Conservation (phyloP, 2,113 vertebrate genomes). For the Lepus europaeus region DNA sequence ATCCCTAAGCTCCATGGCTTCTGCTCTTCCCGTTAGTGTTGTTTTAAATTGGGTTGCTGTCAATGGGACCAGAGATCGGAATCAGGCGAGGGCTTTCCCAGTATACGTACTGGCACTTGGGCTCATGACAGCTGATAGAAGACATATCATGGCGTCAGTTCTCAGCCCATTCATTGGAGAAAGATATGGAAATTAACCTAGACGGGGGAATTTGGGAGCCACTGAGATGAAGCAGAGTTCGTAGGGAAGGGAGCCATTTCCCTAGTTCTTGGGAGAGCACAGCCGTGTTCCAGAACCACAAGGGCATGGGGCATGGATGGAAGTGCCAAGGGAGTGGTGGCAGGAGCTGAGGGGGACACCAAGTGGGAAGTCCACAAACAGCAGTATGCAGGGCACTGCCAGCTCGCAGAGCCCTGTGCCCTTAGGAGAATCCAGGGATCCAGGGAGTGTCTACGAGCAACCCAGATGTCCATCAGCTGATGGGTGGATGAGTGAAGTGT, state of each 20-base stretch:
- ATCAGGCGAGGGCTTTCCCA: background rate
- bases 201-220: background rate
- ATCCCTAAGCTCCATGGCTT: background rate
- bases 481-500: background rate
- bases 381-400: background rate
- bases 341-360: background rate
- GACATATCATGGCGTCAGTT: background rate
- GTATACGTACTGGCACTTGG: background rate
- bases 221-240: background rate
- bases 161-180: background rate
- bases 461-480: background rate
- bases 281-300: background rate
- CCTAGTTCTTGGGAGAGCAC: background rate
- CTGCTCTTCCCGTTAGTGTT: background rate
- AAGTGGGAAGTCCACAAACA: background rate
- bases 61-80: conserved; percentile 7
- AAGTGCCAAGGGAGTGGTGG: background rate
- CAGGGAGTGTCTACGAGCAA: background rate
- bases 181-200: background rate
- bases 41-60: conserved; percentile 26
- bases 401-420: background rate
- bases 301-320: background rate
- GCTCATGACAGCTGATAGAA: background rate
- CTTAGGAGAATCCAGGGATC: background rate
- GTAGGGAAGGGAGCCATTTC: background rate